These are phyloP conservation scores for Leucophora obtusa DNA, from an alignment of 2,888 invertebrate species.

Conservation along the genomic window DNA sequence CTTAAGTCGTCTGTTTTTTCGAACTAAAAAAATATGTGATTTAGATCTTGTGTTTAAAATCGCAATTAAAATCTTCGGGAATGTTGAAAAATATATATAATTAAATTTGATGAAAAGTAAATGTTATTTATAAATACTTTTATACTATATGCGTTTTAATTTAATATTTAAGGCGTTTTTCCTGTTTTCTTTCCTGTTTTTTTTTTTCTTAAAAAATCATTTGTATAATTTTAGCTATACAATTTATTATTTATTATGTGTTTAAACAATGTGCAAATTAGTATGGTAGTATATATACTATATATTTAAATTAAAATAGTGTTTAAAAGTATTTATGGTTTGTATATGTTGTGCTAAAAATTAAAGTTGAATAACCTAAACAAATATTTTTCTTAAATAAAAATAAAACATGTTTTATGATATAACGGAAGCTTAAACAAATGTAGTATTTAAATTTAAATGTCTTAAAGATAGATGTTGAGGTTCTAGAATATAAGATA, in stretches of 20 bases:
- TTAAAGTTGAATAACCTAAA: constrained; percentile 40
- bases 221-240: not conserved
- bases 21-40: no score
- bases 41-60: no score
- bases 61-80: no score
- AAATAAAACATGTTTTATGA: constrained; percentile 21
- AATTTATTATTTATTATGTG: not conserved
- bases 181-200: not conserved
- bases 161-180: not conserved
- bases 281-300: not conserved
- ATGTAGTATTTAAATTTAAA: not conserved
- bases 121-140: no score
- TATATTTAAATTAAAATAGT: not conserved
- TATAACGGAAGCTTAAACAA: constrained; percentile 4
- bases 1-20: no score
- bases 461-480: not conserved
- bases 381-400: not conserved
- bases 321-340: not conserved
- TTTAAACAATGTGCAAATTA: not conserved
- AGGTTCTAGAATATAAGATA: not conserved
- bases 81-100: no score
- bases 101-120: no score
- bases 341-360: not conserved
- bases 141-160: no score
- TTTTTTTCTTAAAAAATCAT: not conserved